A percentile compares a stretch with the other conserved stretches of the same genome.
Conservation (phyloP, 2,113 vertebrate genomes). For the Misgurnus mizolepis region DNA sequence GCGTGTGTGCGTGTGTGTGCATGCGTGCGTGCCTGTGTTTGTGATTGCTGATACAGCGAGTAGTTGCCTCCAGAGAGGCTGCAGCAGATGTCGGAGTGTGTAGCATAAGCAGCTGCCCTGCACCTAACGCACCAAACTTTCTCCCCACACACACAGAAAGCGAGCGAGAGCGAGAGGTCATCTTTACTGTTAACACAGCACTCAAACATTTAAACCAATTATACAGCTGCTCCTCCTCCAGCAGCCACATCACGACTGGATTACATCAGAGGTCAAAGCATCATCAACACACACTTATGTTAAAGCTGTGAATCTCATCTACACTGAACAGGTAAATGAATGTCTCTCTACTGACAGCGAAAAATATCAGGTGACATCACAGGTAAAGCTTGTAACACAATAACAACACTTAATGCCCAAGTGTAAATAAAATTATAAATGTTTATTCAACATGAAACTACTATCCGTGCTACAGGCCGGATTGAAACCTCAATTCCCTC, state of each 20-base stretch:
- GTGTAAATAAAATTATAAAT: too few species aligned
- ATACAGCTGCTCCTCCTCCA: slow-evolving; percentile 29
- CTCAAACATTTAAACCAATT: slow-evolving; percentile 51
- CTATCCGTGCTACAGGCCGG: too few species aligned
- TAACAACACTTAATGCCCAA: too few species aligned
- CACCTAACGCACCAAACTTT: slow-evolving; percentile 1
- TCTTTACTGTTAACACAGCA: slow-evolving; percentile 40
- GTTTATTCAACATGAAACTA: too few species aligned
- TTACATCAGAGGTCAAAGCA: slow-evolving; percentile 34
- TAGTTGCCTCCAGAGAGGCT: slow-evolving; percentile 36
- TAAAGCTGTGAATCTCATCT: too few species aligned
- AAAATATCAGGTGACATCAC: too few species aligned
- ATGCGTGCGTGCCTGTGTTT: not conserved
- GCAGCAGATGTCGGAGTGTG: slow-evolving; percentile 51
- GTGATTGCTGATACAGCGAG: slow-evolving; percentile 39
- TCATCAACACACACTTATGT: not conserved
- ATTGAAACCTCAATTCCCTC: too few species aligned
- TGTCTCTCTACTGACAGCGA: too few species aligned
- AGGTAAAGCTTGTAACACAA: too few species aligned
- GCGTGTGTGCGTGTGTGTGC: not conserved
- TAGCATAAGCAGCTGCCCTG: slow-evolving; percentile 39
- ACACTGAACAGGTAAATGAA: too few species aligned
- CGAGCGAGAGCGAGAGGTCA: not conserved
- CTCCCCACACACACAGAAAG: not conserved
- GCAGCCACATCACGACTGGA: slow-evolving; percentile 28